phyloP scores from a whole-genome alignment of 2,797 vertebrate species.

The Martes flavigula region DNA sequence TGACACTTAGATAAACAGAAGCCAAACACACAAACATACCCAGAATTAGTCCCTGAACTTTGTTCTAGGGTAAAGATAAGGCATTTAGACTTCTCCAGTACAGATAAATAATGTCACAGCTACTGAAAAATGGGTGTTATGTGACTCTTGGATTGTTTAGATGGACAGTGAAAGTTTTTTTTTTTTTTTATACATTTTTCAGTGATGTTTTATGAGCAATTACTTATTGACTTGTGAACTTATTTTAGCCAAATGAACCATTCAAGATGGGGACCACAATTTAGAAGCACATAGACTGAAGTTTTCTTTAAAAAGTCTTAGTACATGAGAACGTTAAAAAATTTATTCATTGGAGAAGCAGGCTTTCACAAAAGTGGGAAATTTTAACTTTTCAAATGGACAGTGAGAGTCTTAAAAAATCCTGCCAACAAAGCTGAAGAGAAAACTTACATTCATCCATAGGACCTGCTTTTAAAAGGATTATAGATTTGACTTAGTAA shows the following conservation, averaged over 20 bases:
- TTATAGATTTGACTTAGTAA: not conserved
- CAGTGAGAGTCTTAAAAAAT: conserved; percentile 31
- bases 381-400: not conserved
- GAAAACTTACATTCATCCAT: conserved; percentile 25
- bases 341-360: not conserved
- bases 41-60: conserved; percentile 84
- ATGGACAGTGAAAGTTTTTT: not conserved
- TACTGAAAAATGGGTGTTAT: conserved; percentile 77
- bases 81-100: conserved; percentile 76
- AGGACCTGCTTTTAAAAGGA: conserved; percentile 26
- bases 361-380: not conserved
- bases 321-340: not conserved
- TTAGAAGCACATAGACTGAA: not conserved
- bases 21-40: conserved; percentile 77
- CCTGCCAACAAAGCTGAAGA: not conserved
- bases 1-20: conserved; percentile 86
- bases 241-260: conserved; percentile 28
- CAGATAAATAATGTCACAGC: conserved; percentile 76
- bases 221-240: not conserved
- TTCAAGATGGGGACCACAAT: not conserved
- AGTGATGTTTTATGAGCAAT: not conserved
- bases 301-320: not conserved
- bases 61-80: conserved; percentile 84
- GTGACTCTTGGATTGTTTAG: conserved; percentile 67
- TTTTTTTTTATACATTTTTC: not conserved